These are phyloP conservation scores for Paedocypris sp. DNA, from an alignment of 2,113 vertebrate genomes.

Conservation along the genomic window DNA sequence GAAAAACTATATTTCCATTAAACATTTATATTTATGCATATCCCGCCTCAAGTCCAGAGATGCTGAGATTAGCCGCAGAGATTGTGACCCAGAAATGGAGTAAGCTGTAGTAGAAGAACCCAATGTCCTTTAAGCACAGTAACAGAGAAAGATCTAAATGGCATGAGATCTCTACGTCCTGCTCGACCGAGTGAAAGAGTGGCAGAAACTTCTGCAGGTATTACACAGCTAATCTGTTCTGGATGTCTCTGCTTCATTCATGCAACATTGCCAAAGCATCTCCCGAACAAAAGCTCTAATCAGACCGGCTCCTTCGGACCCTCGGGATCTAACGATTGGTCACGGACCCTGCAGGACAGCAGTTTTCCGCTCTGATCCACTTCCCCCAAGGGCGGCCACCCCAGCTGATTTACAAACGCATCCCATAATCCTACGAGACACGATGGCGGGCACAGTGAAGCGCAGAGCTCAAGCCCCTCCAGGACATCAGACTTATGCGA, in stretches of 20 bases:
- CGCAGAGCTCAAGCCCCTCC: conserved; percentile 24
- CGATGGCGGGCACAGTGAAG: conserved; percentile 42
- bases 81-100: too few relatives aligned
- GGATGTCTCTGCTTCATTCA: conserved; percentile 54
- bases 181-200: conserved; percentile 9
- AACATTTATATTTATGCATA: too few relatives aligned
- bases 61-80: too few relatives aligned
- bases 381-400: conserved; percentile 34
- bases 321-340: conserved; percentile 45
- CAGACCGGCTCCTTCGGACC: conserved; percentile 55
- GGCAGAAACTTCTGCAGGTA: conserved; percentile 16
- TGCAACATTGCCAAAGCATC: conserved; percentile 54
- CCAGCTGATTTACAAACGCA: conserved; percentile 49
- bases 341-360: conserved; percentile 50
- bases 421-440: conserved; percentile 61
- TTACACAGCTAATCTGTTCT: conserved; percentile 55
- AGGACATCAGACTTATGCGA: conserved; percentile 31
- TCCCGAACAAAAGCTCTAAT: conserved; percentile 55
- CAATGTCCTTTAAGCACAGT: too few relatives aligned
- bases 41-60: too few relatives aligned
- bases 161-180: too few relatives aligned
- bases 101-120: too few relatives aligned
- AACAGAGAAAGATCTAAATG: too few relatives aligned
- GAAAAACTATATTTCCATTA: too few relatives aligned
- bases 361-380: conserved; percentile 48